Conservation (phyloP, 2,113 vertebrate genomes). For the Ginglymostoma cirratum region DNA sequence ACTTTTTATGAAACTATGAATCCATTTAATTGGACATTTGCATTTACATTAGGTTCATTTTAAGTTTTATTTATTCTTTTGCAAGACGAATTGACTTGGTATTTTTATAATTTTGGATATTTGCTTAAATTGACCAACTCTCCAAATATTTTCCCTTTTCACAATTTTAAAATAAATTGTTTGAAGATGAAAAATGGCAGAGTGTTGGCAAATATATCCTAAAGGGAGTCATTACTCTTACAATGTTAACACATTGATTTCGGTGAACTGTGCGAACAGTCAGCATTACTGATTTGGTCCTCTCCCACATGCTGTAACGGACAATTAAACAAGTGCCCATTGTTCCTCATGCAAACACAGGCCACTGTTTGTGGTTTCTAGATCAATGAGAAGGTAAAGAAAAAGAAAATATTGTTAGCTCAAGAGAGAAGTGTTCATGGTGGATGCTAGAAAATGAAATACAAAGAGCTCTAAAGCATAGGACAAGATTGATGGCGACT, state of each 20-base stretch:
- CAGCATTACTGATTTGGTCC: neutral
- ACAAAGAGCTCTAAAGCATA: neutral
- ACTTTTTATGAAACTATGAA: neutral
- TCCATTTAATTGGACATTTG: neutral
- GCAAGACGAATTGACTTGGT: neutral
- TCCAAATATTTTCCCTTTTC: slow-evolving; percentile 19
- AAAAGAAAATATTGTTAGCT: slow-evolving; percentile 34
- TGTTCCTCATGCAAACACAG: slow-evolving; percentile 20
- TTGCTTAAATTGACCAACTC: slow-evolving; percentile 23
- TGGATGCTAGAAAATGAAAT: neutral
- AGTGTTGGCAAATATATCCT: slow-evolving; percentile 11
- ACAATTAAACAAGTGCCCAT: slow-evolving; percentile 24
- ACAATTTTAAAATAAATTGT: neutral
- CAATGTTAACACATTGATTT: slow-evolving; percentile 7
- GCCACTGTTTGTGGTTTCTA: slow-evolving; percentile 24
- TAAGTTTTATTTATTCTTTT: slow-evolving; percentile 16
- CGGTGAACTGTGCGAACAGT: neutral
- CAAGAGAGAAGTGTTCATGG: slow-evolving; percentile 25
- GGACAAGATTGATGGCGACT: slow-evolving; percentile 21
- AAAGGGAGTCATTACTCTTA: slow-evolving; percentile 1
- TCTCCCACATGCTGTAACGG: neutral
- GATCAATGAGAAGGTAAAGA: slow-evolving; percentile 24
- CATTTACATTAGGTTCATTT: neutral
- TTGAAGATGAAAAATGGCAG: slow-evolving; percentile 5
- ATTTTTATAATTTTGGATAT: neutral